phyloP scores from a whole-genome alignment of 2,888 invertebrate genomes.

The Metopia argyrocephala region DNA sequence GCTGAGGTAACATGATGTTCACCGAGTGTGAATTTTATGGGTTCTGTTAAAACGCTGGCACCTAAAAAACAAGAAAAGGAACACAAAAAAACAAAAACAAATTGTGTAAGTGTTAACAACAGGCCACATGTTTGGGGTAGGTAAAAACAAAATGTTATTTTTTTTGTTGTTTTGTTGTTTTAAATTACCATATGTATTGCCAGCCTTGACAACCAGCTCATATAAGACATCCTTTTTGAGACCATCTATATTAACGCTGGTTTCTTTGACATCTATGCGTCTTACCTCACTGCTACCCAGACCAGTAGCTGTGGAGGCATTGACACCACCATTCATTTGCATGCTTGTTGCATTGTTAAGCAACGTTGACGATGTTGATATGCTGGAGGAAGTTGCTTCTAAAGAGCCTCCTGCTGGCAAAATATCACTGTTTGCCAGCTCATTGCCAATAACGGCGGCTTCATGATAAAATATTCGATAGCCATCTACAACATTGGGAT shows the following conservation, averaged over 20 bases:
- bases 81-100: neutral
- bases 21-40: conserved; percentile 86
- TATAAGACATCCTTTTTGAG: conserved; percentile 87
- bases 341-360: conserved; percentile 76
- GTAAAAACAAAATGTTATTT: too few relatives aligned
- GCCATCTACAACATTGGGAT: conserved; percentile 89
- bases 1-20: conserved; percentile 87
- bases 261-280: conserved; percentile 87
- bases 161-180: neutral
- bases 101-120: neutral
- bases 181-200: conserved; percentile 84
- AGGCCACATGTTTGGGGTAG: neutral
- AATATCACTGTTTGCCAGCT: conserved; percentile 62
- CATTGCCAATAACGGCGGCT: conserved; percentile 78
- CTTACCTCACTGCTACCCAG: conserved; percentile 80
- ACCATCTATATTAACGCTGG: conserved; percentile 84
- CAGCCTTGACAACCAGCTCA: conserved; percentile 90
- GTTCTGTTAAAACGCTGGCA: conserved; percentile 86
- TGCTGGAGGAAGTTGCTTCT: conserved; percentile 10
- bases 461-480: conserved; percentile 91
- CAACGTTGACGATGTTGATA: conserved; percentile 17
- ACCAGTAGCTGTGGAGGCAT: conserved; percentile 20
- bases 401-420: conserved; percentile 38
- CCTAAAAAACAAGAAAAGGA: too few relatives aligned
- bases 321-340: conserved; percentile 62